These are phyloP conservation scores for Zaprionus obscuricornis DNA, from an alignment of 2,888 invertebrate genomes.

Conservation along the genomic window DNA sequence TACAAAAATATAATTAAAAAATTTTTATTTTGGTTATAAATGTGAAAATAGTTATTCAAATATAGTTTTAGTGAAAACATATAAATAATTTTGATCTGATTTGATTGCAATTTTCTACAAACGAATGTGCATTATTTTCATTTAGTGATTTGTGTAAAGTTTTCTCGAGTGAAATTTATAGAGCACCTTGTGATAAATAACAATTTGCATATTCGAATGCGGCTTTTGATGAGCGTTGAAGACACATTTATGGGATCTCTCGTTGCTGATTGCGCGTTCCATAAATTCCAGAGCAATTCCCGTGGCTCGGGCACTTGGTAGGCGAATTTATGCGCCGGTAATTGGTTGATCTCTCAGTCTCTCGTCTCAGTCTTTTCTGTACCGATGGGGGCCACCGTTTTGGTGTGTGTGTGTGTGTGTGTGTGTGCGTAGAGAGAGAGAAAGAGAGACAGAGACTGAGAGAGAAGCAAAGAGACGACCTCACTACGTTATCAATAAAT, in stretches of 20 bases:
- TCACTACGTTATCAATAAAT: conserved; percentile 82
- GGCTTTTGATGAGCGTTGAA: conserved; percentile 60
- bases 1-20: no score
- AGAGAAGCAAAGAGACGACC: conserved; percentile 58
- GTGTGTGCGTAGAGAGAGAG: no score
- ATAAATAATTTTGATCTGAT: no score
- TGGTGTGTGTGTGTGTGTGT: background rate
- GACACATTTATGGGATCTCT: conserved; percentile 64
- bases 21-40: no score
- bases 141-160: no score
- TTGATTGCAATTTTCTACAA: no score
- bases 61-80: no score
- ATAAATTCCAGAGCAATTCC: conserved; percentile 70
- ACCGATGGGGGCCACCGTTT: conserved; percentile 31
- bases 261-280: conserved; percentile 69
- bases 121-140: no score
- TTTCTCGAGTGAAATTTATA: conserved; percentile 56
- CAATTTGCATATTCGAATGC: conserved; percentile 60
- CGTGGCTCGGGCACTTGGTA: conserved; percentile 64
- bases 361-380: no score
- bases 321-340: conserved; percentile 63
- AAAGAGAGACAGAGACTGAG: no score
- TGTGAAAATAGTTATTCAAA: no score
- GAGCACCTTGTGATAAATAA: conserved; percentile 70
- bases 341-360: conserved; percentile 61